phyloP scores from a whole-genome alignment of 2,888 invertebrate species.

The Oscheius myriophilus region DNA sequence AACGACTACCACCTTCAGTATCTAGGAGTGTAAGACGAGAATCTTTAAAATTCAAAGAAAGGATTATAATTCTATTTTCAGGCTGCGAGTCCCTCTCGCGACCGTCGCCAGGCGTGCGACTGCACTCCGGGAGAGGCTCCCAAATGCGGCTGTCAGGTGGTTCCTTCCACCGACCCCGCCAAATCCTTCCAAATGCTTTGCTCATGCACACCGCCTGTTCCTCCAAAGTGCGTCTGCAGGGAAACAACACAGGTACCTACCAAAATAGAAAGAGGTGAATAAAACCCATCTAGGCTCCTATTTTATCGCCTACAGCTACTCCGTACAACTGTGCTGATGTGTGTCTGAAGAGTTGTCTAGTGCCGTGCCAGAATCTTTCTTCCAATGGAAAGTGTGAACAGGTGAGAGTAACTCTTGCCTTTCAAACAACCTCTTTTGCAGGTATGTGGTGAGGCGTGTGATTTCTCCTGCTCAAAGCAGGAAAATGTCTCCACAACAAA shows the following conservation, averaged over 20 bases:
- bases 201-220: constrained; percentile 40
- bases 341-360: constrained; percentile 41
- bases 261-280: too few species aligned
- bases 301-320: not conserved
- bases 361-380: constrained; percentile 39
- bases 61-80: too few species aligned
- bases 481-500: constrained; percentile 22
- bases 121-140: constrained; percentile 45
- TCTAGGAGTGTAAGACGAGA: too few species aligned
- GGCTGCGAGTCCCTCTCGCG: constrained; percentile 32
- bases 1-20: too few species aligned
- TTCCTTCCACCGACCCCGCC: constrained; percentile 15
- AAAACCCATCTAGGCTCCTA: not conserved
- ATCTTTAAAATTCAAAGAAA: too few species aligned
- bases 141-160: constrained; percentile 46
- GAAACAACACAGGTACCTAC: constrained; percentile 36
- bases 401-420: not conserved
- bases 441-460: constrained; percentile 46
- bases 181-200: constrained; percentile 45
- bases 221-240: constrained; percentile 48
- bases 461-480: constrained; percentile 50
- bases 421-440: not conserved
- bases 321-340: constrained; percentile 37
- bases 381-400: constrained; percentile 36
- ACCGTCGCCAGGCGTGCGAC: constrained; percentile 41